Evolutionary conservation across 2,113 vertebrate species (phyloP), one percentile per base, ranked within the genome.

Genomic region (Neodon shergylaensis): DNA sequence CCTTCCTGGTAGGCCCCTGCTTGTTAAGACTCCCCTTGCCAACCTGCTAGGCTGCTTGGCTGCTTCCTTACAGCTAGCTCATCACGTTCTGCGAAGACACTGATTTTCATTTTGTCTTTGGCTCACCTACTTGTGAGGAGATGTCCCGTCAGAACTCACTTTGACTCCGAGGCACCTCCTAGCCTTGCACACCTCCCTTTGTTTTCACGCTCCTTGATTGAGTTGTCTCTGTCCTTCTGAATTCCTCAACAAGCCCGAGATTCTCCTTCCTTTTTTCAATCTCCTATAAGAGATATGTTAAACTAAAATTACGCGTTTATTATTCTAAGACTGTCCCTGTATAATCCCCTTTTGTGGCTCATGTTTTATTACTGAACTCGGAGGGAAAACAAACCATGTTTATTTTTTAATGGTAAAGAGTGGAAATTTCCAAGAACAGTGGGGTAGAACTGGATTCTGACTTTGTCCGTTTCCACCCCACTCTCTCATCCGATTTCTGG

Each of bases 281-380:
- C 10, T 17, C n/a, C 81, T 84, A 52, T 70, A 79, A 91, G 92
- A 79, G n/a, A 91, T 92, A 88, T 58, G 73, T 79, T 82, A 96
- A 95, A 68, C 44, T 88, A 86, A 96, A 92, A 36, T 89, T 90
- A 44, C 42, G 36, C 54, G 91, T 72, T 73, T 81, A 66, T 93
- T 96, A 95, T 96, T 74, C 81, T 91, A 72, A 91, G 95, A 66
- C 33, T 91, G 19, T 90, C 28, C 78, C 44, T 39, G 63, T 65
- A 65, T 54, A 82, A 16, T 91, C 28, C 47, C 54, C 42, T 72
- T 97, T 94, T 36, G 24, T 93, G 70, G 58, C 49, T 94, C 87
- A 90, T 90, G 44, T 91, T 94, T 95, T 95, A 93, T 96, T 94
- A 78, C 83, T 92, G 84, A 95, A 58, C 70, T 90, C 39, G 31